Evolutionary conservation across 53 echinoderm and acorn worm species (phyloP).

Genomic region (Mesocentrotus franciscanus): DNA sequence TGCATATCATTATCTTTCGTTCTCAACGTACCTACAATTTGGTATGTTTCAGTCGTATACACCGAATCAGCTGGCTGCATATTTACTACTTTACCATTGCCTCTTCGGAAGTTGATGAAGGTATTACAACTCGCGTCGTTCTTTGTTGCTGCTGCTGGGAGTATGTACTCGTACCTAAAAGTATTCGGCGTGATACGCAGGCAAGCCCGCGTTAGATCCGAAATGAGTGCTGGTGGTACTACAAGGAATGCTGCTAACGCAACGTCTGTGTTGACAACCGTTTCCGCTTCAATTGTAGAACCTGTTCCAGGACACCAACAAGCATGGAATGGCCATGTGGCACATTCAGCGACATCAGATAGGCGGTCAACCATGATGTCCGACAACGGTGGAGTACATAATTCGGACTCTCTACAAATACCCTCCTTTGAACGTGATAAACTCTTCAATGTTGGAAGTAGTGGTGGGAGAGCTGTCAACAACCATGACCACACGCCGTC

Average conservation of each 20-base stretch:
- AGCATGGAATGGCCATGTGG: too few species aligned
- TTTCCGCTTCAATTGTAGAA: background rate
- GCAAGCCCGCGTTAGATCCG: conserved; percentile 60
- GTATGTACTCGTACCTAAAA: conserved; percentile 62
- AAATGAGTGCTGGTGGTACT: background rate
- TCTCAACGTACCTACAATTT: conserved; percentile 34
- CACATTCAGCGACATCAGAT: too few species aligned
- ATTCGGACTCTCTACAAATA: background rate
- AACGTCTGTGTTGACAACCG: background rate
- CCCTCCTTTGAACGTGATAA: background rate
- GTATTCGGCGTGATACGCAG: conserved; percentile 58
- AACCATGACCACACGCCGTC: too few species aligned
- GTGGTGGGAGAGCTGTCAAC: background rate
- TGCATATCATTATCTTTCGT: background rate
- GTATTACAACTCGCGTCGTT: conserved; percentile 21
- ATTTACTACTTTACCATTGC: background rate
- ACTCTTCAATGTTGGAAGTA: background rate
- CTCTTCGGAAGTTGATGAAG: background rate
- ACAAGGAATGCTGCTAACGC: background rate
- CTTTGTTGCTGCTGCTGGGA: conserved; percentile 11
- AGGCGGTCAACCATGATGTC: background rate
- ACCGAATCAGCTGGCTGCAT: background rate
- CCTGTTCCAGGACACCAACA: background rate
- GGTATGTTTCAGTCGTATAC: background rate
- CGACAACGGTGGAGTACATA: background rate